Evolutionary conservation across 2,113 vertebrate genomes (phyloP).

Genomic region (Odocoileus virginianus): DNA sequence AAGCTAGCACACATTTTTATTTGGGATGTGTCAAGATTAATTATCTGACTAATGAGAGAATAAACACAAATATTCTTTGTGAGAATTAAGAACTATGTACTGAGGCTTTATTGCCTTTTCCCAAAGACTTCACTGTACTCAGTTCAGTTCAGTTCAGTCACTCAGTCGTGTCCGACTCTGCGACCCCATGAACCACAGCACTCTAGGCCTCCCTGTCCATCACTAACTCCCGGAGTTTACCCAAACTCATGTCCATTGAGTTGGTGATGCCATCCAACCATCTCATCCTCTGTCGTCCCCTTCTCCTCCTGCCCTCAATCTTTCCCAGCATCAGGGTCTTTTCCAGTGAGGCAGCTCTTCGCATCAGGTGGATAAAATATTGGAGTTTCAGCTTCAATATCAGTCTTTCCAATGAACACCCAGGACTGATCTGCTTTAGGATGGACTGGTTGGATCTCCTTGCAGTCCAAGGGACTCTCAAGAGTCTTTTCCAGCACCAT

Average conservation of each 20-base stretch:
- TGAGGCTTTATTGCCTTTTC: not conserved
- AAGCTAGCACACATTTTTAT: not conserved
- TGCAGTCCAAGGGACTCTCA: not conserved
- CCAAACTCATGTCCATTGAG: not conserved
- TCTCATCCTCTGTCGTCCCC: not conserved
- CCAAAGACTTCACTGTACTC: not conserved
- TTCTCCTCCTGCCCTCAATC: not conserved
- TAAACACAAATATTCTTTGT: not conserved
- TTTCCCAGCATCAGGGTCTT: not conserved
- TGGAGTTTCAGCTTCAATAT: not conserved
- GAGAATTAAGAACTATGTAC: not conserved
- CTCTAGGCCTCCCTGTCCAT: not conserved
- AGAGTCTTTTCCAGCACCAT: not conserved
- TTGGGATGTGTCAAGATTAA: not conserved
- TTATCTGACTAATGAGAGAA: not conserved
- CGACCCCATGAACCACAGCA: not conserved
- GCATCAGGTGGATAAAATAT: not conserved
- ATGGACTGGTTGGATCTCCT: not conserved
- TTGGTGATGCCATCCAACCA: not conserved
- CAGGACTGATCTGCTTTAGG: not conserved
- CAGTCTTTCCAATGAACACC: not conserved
- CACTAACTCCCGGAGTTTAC: not conserved
- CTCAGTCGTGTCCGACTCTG: not conserved
- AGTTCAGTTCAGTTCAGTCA: not conserved
- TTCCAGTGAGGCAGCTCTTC: not conserved